Conservation (phyloP, 2,888 invertebrate species). For the Drosophila robusta region DNA sequence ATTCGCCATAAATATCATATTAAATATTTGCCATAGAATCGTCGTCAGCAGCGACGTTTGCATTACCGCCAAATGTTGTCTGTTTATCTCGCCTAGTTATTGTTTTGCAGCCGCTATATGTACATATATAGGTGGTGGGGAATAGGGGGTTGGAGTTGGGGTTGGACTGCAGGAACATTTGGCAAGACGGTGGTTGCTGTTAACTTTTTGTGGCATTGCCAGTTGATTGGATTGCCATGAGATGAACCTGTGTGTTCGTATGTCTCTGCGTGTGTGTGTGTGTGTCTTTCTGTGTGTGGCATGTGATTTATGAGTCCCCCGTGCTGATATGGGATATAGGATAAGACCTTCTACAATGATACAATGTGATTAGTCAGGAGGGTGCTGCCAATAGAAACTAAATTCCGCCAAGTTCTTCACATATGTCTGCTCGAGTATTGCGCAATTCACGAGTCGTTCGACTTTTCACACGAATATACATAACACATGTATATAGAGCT, state of each 20-base stretch:
- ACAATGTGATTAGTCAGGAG: slow-evolving; percentile 54
- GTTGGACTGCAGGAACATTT: slow-evolving; percentile 31
- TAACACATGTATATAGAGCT: not conserved
- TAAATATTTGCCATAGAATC: slow-evolving; percentile 76
- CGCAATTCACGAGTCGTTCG: slow-evolving; percentile 21
- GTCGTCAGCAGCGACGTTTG: slow-evolving; percentile 57
- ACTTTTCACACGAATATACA: slow-evolving; percentile 7
- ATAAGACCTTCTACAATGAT: slow-evolving; percentile 45
- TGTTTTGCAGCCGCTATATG: slow-evolving; percentile 50
- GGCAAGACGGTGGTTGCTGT: slow-evolving; percentile 72
- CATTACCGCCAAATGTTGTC: slow-evolving; percentile 76
- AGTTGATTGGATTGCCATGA: slow-evolving; percentile 78
- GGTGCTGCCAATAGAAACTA: slow-evolving; percentile 39
- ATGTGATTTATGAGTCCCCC: slow-evolving; percentile 75
- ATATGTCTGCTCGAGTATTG: not conserved
- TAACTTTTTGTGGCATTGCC: slow-evolving; percentile 70
- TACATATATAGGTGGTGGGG: slow-evolving; percentile 30
- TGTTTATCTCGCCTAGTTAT: slow-evolving; percentile 76
- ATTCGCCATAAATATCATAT: slow-evolving; percentile 66
- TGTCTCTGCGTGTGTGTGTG: slow-evolving; percentile 19
- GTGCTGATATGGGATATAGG: slow-evolving; percentile 66
- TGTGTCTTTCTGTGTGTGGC: slow-evolving; percentile 38
- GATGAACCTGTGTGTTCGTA: slow-evolving; percentile 57
- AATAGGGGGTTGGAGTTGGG: not conserved
- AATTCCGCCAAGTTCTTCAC: slow-evolving; percentile 8